phyloP scores from a whole-genome alignment of 1,140 invertebrate genomes.

The Adoxophyes honmai region DNA sequence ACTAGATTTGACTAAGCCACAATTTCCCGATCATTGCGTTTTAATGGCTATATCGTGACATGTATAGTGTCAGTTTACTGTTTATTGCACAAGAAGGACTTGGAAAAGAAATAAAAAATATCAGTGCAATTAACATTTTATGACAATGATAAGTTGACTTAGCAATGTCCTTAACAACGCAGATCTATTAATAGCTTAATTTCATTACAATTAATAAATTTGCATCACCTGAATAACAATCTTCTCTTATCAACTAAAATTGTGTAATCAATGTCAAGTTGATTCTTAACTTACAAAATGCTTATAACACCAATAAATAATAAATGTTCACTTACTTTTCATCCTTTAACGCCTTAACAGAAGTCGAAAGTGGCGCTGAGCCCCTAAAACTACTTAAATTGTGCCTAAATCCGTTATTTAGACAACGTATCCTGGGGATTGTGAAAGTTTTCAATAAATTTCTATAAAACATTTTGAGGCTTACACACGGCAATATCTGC shows the following conservation, averaged over 20 bases:
- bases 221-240: not conserved
- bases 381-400: slow-evolving; percentile 51
- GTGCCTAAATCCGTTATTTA: slow-evolving; percentile 37
- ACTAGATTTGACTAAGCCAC: too few relatives aligned
- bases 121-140: too few relatives aligned
- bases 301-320: not conserved
- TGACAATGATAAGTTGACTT: not conserved
- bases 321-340: slow-evolving; percentile 53
- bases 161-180: too few relatives aligned
- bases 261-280: slow-evolving; percentile 11
- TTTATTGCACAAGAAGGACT: too few relatives aligned
- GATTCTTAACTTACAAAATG: not conserved
- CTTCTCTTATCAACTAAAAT: not conserved
- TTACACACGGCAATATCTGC: not conserved
- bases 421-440: slow-evolving; percentile 31
- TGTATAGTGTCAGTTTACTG: too few relatives aligned
- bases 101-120: too few relatives aligned
- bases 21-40: too few relatives aligned
- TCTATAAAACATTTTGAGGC: slow-evolving; percentile 44
- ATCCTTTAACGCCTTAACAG: slow-evolving; percentile 43
- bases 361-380: slow-evolving; percentile 51
- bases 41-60: too few relatives aligned
- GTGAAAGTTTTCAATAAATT: slow-evolving; percentile 47
- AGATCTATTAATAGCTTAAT: not conserved
- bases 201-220: not conserved